Evolutionary conservation across 2,113 vertebrate genomes (phyloP), one percentile per base, ranked within the genome.

Genomic region (Paralichthys olivaceus): DNA sequence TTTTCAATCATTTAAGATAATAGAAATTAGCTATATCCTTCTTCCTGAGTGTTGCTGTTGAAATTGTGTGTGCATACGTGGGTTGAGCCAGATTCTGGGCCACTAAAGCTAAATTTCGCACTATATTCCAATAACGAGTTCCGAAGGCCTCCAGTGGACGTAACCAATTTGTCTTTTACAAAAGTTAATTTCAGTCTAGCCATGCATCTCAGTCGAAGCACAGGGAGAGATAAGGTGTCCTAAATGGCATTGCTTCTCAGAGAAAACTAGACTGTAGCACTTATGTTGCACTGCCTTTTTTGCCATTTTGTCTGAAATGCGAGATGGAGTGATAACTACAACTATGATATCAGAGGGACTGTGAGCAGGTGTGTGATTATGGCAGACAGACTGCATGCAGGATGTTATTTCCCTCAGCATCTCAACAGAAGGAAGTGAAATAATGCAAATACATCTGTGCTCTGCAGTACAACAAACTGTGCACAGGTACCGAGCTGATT

Each of bases 311-410:
- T 75, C 51, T 61, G 79, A 74, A 83, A 84, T 54, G 69, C 6
- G 37, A 85, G 84, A 83, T 60, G 79, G 65, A 78, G 74, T 56
- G 80, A 82, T 90, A 85, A 88, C 80, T 77, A 65, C 81, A 63
- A 83, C 81, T 79, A 64, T 88, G 81, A 84, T 85, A 87, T 86
- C 81, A 80, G 79, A 80, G 74, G 77, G 17, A 32, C 77, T 78
- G 74, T 14, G 83, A 90, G 73, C 90, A 93, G 90, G 81, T 93
- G 90, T 28, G 20, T 70, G 70, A 84, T 91, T 75, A 90, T 85
- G 75, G 75, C 8, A 76, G 85, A 88, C 89, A 90, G 87, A 81
- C 83, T 88, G 78, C 63, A 84, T 76, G 87, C 78, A 84, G 79
- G 78, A 80, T 72, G 72, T 59, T 54, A 74, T 71, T 65, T 45